Base-by-base conservation (phyloP, 2,797 vertebrate genomes). In the Gymnothorax javanicus region DNA sequence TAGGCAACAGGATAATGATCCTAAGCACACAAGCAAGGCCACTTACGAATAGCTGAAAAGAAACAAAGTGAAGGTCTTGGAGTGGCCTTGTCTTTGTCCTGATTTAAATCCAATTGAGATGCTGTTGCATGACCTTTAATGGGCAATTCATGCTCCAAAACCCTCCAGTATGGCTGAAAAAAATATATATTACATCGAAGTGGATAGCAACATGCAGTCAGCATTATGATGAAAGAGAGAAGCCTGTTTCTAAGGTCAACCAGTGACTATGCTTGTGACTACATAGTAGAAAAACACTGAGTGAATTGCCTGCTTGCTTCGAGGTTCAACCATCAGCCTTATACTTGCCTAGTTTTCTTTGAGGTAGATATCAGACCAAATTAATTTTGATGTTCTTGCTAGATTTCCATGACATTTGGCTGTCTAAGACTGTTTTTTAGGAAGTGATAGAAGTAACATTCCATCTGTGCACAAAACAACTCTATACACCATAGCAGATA, bases 111-210 rank as follows among this genome's bases (percentile, higher is more conserved):
- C n/a, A n/a, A n/a, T n/a, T n/a, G n/a, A n/a, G n/a, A n/a, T n/a
- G n/a, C n/a, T n/a, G n/a, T n/a, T n/a, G n/a, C n/a, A n/a, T n/a
- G n/a, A n/a, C n/a, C n/a, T n/a, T n/a, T n/a, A n/a, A n/a, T n/a
- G n/a, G n/a, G n/a, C n/a, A n/a, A n/a, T n/a, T n/a, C n/a, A n/a
- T n/a, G n/a, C n/a, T n/a, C n/a, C n/a, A n/a, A n/a, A n/a, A n/a
- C n/a, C n/a, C n/a, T n/a, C n/a, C n/a, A n/a, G n/a, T 20, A 79
- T 52, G 75, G n/a, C 23, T 52, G 5, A n/a, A 81, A 73, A 9
- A 81, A 81, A 50, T 73, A 85, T 87, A 87, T 87, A 84, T 90
- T 77, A 0, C 50, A 15, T 77, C 12, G 73, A 77, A 56, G 50
- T 81, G 77, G 17, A 56, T 23, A 56, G 52, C 43, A 81, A 56